A percentile compares a stretch with the other conserved stretches of the same genome.
phyloP scores from a whole-genome alignment of 2,888 invertebrate species.

The Tyria jacobaeae region DNA sequence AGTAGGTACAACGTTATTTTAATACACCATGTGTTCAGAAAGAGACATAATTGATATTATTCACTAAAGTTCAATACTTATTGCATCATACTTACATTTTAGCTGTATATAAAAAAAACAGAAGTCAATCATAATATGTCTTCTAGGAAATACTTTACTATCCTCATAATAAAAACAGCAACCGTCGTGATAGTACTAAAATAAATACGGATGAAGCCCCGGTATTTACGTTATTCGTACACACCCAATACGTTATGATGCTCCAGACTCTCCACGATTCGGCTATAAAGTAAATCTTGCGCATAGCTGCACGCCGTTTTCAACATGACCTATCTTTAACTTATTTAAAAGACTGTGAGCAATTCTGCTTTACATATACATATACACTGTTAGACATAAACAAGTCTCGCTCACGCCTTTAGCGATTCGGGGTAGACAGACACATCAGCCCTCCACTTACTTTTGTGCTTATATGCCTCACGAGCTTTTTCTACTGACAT shows the following conservation, averaged over 20 bases:
- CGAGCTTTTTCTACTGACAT: no score
- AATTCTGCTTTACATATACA: background rate
- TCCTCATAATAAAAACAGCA: constrained; percentile 6
- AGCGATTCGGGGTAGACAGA: no score
- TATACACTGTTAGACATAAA: background rate
- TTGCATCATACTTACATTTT: background rate
- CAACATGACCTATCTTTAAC: constrained; percentile 19
- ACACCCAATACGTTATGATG: constrained; percentile 33
- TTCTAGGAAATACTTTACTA: background rate
- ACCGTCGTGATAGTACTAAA: constrained; percentile 10
- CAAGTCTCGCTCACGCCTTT: no score
- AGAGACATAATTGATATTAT: background rate
- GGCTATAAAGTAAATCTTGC: constrained; percentile 40
- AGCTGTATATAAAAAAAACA: background rate
- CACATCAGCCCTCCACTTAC: no score
- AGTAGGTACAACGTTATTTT: no score
- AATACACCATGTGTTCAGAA: no score
- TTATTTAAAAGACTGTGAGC: background rate
- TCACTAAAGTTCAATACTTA: background rate
- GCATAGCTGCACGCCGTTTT: constrained; percentile 25
- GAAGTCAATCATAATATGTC: background rate
- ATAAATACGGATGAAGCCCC: background rate
- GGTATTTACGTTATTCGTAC: constrained; percentile 25
- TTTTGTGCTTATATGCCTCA: no score
- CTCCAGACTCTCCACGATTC: constrained; percentile 33